These are phyloP conservation scores for Alloscopus bannaensis DNA, from an alignment of 2,888 invertebrate species.

Conservation along the genomic window DNA sequence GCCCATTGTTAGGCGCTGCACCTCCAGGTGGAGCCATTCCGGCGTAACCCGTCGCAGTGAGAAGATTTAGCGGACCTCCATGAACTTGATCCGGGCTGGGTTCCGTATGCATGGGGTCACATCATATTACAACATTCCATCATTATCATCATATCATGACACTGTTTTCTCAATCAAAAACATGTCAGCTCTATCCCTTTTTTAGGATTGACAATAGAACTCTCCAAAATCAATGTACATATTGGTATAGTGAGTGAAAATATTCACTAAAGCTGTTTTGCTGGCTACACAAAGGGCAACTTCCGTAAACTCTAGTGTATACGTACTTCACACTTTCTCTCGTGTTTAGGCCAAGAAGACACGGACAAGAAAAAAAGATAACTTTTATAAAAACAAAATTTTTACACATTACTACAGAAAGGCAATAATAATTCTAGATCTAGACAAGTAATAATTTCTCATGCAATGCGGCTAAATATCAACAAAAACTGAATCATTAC, in stretches of 20 bases:
- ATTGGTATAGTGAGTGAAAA: background rate
- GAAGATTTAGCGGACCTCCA: constrained; percentile 63
- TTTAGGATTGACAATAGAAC: constrained; percentile 1
- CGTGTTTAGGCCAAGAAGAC: constrained; percentile 68
- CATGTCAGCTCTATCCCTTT: too few relatives aligned
- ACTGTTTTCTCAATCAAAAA: constrained; percentile 27
- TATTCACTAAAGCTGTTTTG: constrained; percentile 3
- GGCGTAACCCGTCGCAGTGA: constrained; percentile 58
- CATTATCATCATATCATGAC: constrained; percentile 63
- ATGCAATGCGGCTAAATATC: constrained; percentile 11
- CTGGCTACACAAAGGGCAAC: constrained; percentile 56
- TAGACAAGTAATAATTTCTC: too few relatives aligned
- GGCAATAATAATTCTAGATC: constrained; percentile 7
- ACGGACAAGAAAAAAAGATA: constrained; percentile 67
- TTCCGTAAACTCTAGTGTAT: constrained; percentile 42
- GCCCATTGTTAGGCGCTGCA: constrained; percentile 62
- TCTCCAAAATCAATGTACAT: constrained; percentile 62
- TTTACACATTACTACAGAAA: constrained; percentile 26
- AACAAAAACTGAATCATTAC: constrained; percentile 19
- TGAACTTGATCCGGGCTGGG: constrained; percentile 67
- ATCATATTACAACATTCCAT: constrained; percentile 61
- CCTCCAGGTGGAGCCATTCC: constrained; percentile 57
- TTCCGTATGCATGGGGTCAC: constrained; percentile 38
- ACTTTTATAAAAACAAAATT: constrained; percentile 27
- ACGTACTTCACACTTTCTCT: constrained; percentile 42